phyloP scores from a whole-genome alignment of 2,797 vertebrate species.

The Eidolon dupreanum region DNA sequence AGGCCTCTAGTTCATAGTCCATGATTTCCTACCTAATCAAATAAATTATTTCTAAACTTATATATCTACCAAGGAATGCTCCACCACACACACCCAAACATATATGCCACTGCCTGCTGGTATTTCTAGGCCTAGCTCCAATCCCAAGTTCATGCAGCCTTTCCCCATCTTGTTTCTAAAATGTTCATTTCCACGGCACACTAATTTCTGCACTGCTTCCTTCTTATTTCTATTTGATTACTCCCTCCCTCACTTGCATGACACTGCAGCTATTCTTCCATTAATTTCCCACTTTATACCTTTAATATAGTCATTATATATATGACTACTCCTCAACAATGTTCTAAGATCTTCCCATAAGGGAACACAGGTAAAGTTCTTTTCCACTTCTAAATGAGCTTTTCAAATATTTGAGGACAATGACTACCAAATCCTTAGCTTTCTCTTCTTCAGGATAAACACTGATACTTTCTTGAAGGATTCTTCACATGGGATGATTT shows the following conservation, averaged over 20 bases:
- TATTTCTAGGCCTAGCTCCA: not conserved
- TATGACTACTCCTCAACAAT: not conserved
- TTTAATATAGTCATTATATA: not conserved
- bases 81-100: not conserved
- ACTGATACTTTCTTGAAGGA: not conserved
- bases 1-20: not conserved
- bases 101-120: not conserved
- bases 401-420: not conserved
- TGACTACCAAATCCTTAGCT: not conserved
- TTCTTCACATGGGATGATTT: not conserved
- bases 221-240: not conserved
- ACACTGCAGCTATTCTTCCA: not conserved
- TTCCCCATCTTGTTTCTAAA: not conserved
- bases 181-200: not conserved
- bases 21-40: not conserved
- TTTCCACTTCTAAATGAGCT: not conserved
- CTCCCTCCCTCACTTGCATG: not conserved
- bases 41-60: not conserved
- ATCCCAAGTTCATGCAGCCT: not conserved
- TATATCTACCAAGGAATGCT: not conserved
- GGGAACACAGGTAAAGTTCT: not conserved
- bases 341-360: not conserved
- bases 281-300: not conserved
- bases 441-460: not conserved
- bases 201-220: not conserved